Evolutionary conservation across 37 sponge, comb jelly and placozoan species (phyloP).

Genomic region (Corticium candelabrum): DNA sequence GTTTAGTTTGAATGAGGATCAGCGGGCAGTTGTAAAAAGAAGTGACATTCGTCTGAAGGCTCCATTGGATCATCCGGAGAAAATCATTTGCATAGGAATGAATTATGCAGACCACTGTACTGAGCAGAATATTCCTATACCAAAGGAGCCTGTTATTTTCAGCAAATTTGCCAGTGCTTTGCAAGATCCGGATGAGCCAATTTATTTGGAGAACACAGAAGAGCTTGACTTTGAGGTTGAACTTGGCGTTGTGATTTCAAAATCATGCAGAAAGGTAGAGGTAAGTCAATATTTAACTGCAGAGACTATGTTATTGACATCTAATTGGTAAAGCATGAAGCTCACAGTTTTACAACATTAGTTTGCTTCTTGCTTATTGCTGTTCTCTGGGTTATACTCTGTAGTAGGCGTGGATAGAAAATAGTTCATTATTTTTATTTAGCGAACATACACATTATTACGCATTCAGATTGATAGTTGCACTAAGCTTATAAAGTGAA

Average conservation of each 20-base stretch:
- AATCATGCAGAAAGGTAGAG: neutral
- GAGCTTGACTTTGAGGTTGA: conserved; percentile 12
- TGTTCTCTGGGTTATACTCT: no score
- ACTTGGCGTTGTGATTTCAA: neutral
- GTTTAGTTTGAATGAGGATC: no score
- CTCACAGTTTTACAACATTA: no score
- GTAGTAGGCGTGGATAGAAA: no score
- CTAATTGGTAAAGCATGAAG: no score
- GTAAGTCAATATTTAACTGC: neutral
- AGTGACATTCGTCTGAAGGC: conserved; percentile 38
- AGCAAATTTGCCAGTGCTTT: conserved; percentile 78
- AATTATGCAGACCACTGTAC: conserved; percentile 82
- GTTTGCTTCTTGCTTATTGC: no score
- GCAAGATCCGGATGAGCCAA: conserved; percentile 63
- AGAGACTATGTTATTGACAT: no score
- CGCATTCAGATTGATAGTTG: no score
- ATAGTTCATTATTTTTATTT: no score
- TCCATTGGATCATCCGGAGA: conserved; percentile 64
- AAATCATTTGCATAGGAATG: conserved; percentile 75
- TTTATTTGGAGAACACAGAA: conserved; percentile 35
- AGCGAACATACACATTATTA: no score
- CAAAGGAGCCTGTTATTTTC: conserved; percentile 70
- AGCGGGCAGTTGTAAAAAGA: no score
- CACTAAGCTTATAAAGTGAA: no score
- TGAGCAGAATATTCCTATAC: conserved; percentile 77